Evolutionary conservation across 2,113 vertebrate species (phyloP).

Genomic region (Lycocorax pyrrhopterus): DNA sequence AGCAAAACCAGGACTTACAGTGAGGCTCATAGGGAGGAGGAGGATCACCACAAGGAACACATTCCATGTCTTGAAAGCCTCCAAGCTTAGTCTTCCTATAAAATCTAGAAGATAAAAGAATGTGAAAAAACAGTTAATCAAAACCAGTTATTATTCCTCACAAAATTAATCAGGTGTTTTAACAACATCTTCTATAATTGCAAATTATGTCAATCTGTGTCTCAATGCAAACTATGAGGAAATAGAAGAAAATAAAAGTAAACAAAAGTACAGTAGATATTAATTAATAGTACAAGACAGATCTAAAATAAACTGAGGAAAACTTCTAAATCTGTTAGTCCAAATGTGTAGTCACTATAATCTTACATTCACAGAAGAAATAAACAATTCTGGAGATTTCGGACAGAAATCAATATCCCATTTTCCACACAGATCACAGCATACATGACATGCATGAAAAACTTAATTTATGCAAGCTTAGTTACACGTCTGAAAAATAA

Average conservation of each 20-base stretch:
- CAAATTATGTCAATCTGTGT: neutral
- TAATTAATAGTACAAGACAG: neutral
- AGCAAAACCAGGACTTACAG: conserved; percentile 81
- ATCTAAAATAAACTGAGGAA: neutral
- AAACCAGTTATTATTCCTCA: neutral
- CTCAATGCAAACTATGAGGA: neutral
- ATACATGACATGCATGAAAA: neutral
- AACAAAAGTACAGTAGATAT: neutral
- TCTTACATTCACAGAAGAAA: neutral
- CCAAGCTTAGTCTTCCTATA: conserved; percentile 96
- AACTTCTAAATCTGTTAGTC: neutral
- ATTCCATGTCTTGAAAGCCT: conserved; percentile 97
- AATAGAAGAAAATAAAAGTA: neutral
- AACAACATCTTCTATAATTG: neutral
- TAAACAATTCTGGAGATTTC: neutral
- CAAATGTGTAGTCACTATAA: neutral
- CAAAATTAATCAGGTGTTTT: neutral
- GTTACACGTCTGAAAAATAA: neutral
- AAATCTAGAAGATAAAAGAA: conserved; percentile 76
- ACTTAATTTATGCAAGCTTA: neutral
- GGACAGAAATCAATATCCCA: neutral
- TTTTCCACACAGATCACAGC: neutral
- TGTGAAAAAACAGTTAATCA: neutral
- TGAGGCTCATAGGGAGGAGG: conserved; percentile 93
- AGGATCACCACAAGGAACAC: conserved; percentile 91